Base-by-base conservation (phyloP, 2,113 vertebrate species). In the Xenopus borealis region DNA sequence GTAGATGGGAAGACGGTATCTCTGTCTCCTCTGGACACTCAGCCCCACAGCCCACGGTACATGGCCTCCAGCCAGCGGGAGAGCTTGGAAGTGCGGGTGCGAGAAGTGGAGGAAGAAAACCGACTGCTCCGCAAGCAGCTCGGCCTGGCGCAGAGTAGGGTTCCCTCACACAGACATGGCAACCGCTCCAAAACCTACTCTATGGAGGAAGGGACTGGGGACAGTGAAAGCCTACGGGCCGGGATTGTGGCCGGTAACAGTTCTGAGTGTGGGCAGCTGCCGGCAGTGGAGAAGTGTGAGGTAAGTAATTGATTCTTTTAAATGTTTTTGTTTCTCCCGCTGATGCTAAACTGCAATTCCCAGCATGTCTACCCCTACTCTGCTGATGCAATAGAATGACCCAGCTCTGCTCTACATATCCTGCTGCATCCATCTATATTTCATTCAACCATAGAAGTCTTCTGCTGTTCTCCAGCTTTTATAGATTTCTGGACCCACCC, bases 201-300 rank as follows among this genome's bases (percentile, higher is more conserved):
- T 75, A 89, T 91, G 72, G 96, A 97, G 64, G 95, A 98, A 75
- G 96, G 95, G 8, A 97, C 95, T 0, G 95, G 94, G 0, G 96
- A 98, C 87, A 97, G 92, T 0, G 96, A 97, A 80, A 94, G 87
- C 78, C 91, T 95, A 47, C 94, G 93, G 3, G 91, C 92, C 0
- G 92, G 88, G 74, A 92, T 93, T 3, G 87, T 91, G 65, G 86
- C 89, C 0, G 93, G 92, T 18, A 99, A 99, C 89, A 90, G 89
- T 84, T 98, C 96, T 0, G 95, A 99, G 82, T 99, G 97, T 3
- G 91, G 93, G 52, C 95, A 95, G 85, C 95, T 95, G 66, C 96
- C 95, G 0, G 93, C 85, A 0, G 97, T 99, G 88, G 96, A 99
- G 78, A 99, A 99, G 82, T 99, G 97, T 2, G 97, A 99, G 95